phyloP scores from a whole-genome alignment of 2,888 invertebrate species.

The Molorchus minor region DNA sequence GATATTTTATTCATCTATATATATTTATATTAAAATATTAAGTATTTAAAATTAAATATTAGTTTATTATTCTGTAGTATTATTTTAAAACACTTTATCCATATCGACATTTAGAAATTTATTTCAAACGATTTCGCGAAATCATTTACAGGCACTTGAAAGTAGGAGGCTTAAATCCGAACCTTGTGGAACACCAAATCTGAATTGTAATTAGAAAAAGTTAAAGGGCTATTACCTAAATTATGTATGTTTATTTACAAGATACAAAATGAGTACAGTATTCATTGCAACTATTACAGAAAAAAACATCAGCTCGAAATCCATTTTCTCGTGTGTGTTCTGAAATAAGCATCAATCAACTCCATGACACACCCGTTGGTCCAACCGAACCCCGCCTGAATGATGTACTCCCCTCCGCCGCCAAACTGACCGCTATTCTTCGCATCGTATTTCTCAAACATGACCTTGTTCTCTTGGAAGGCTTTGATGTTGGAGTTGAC shows the following conservation, averaged over 20 bases:
- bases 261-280: neutral
- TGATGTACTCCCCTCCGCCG: constrained; percentile 76
- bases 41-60: constrained; percentile 17
- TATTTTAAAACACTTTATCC: no score
- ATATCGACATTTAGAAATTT: no score
- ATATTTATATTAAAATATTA: constrained; percentile 19
- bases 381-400: constrained; percentile 59
- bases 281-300: no score
- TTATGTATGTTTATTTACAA: no score
- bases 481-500: constrained; percentile 73
- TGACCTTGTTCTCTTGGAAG: constrained; percentile 67
- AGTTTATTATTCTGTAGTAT: constrained; percentile 1
- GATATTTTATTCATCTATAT: constrained; percentile 19
- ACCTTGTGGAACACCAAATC: no score
- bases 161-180: no score
- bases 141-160: no score
- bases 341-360: constrained; percentile 67
- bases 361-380: constrained; percentile 56
- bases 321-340: constrained; percentile 43
- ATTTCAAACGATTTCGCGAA: no score
- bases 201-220: no score
- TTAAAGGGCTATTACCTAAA: no score
- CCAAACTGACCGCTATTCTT: constrained; percentile 72
- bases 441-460: constrained; percentile 81
- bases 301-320: neutral